A percentile compares a stretch with the other conserved stretches of the same genome.
Conservation (phyloP, 2,797 vertebrate genomes). For the Notolabrus celidotus region DNA sequence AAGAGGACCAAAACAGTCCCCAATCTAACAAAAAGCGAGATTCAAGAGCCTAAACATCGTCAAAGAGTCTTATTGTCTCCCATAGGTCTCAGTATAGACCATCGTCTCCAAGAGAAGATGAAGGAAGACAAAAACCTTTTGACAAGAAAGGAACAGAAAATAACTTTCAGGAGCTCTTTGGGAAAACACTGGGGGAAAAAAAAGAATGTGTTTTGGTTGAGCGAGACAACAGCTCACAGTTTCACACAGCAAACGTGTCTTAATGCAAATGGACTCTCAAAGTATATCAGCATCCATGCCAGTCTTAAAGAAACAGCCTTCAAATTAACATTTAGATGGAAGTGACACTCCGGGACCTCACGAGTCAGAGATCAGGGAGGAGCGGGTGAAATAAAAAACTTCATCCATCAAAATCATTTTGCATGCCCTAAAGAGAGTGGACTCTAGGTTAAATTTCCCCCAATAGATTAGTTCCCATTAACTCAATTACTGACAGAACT, state of each 20-base stretch:
- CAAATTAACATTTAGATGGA: conserved; percentile 85
- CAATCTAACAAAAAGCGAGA: conserved; percentile 52
- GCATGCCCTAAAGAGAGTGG: conserved; percentile 54
- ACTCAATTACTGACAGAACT: conserved; percentile 79
- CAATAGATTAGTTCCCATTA: conserved; percentile 77
- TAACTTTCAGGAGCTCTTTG: conserved; percentile 43
- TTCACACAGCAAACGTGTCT: conserved; percentile 14
- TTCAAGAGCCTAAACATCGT: conserved; percentile 54
- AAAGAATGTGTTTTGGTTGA: conserved; percentile 34
- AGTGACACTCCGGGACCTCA: conserved; percentile 67
- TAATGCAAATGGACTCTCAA: conserved; percentile 66
- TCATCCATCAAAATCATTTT: conserved; percentile 74
- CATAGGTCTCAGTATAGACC: conserved; percentile 32
- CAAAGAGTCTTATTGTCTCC: conserved; percentile 57
- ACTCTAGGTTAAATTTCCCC: conserved; percentile 42
- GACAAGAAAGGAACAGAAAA: conserved; percentile 45
- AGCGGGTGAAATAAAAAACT: conserved; percentile 51
- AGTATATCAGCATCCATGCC: conserved; percentile 54
- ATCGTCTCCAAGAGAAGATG: conserved; percentile 42
- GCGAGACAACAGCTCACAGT: conserved; percentile 1
- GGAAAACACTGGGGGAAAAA: conserved; percentile 29
- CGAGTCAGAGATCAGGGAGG: conserved; percentile 60
- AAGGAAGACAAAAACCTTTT: conserved; percentile 56
- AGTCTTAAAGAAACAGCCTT: conserved; percentile 70
- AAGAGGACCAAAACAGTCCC: conserved; percentile 45